Base-by-base conservation (phyloP, 2,797 vertebrate genomes). In the Acrossocheilus wenchowensis region DNA sequence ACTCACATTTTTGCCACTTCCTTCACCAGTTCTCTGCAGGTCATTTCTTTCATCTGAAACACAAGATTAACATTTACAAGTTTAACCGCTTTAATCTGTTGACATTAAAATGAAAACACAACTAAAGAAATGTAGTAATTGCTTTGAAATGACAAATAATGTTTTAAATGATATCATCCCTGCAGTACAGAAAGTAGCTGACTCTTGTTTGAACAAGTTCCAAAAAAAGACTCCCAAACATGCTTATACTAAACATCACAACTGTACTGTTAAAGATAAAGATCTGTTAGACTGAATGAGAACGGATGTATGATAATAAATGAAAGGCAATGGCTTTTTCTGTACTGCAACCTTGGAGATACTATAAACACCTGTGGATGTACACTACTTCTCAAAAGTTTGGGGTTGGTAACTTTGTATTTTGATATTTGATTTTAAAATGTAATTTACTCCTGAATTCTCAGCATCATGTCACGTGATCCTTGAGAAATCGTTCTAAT, bases 1-100 rank as follows among this genome's bases (percentile, higher is more conserved):
- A 96, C 98, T 97, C 96, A 99, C 98, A 99, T 99, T 95, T 99
- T 99, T 48, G 98, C 98, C 82, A 99, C 98, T 92, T 99, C 98
- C 93, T 99, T 99, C 88, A 99, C 98, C 87, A 98, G 94, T 90
- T 99, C 98, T 88, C 96, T 95, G 90, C 98, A 99, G 2, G 97
- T 99, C 98, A 99, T 96, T 2, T 98, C 97, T 92, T 97, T 99
- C 98, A 99, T 99, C 98, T 99, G 93, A 23, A 88, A 66, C 9
- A n/a, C 34, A 54, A 39, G 19, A 34, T 69, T 69, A 82, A 82
- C n/a, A 26, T 57, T 72, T 21, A 43, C 23, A 57, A 19, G 2
- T 17, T 60, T 43, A 74, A 48, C 19, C 5, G 15, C 45, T 48
- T 64, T 36, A 68, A 52, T 68, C 19, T 39, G 34, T 54, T n/a